Evolutionary conservation across 1,140 invertebrate genomes (phyloP), one percentile per base, ranked within the genome.

Genomic region (Trialeurodes vaporariorum): DNA sequence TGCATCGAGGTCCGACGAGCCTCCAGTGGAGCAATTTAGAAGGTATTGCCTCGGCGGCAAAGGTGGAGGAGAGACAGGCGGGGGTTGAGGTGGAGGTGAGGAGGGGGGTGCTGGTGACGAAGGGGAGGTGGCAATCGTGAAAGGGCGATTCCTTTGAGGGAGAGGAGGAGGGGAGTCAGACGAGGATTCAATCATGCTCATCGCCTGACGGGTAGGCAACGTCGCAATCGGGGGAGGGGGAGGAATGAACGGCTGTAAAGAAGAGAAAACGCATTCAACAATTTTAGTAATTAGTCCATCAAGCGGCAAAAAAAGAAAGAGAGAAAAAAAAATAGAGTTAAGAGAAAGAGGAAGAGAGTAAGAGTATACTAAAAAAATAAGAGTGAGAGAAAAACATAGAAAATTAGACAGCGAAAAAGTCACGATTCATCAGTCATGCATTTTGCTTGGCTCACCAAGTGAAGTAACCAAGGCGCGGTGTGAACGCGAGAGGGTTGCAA

Each of bases 91-190:
- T 77, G 62, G 78, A 79, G 69, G 79, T 79, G 66, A 77, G 77
- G 72, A 78, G 79, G 67, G 77, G 77, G 73, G 74, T 77, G 66
- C 26, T 17, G 64, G 24, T 58, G 21, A 58, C 61, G 68, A 69
- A 67, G 63, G 17, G 61, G 64, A 65, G 60, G 26, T 26, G 59
- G 66, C 63, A 65, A 62, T 27, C 63, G 75, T 78, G 77, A 59
- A 80, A 70, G 75, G 81, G 78, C 76, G 72, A 66, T 82, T 81
- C 71, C 84, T 80, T 69, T 83, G 83, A 59, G 84, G 85, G 68
- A 86, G 73, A 68, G 85, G 84, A 70, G 85, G 85, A 68, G 85
- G 84, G 68, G 76, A 71, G 71, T 79, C 69, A 2, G 40, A 22
- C 79, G 69, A 73, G 5, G 59, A 22, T 22, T 58, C 60, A 40